Percentiles rank a stretch among this genome's conserved stretches.
These are phyloP conservation scores for Cynopterus sphinx DNA, from an alignment of 2,797 vertebrate genomes.

Conservation along the genomic window DNA sequence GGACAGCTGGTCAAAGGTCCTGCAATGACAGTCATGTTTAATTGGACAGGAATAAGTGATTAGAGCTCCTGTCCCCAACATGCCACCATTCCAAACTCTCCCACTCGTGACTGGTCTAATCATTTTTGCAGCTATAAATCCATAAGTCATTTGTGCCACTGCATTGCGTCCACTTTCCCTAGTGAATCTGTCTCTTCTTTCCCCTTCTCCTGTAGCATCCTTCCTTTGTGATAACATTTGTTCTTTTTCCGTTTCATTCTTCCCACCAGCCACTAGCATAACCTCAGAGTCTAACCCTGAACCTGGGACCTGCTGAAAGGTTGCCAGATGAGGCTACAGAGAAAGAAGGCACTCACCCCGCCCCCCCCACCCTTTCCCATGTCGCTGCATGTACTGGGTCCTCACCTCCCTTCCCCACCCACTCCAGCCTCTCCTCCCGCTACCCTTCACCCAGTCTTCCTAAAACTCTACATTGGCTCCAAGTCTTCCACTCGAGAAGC, in stretches of 20 bases:
- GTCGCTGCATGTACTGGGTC: not conserved
- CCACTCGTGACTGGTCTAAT: no score
- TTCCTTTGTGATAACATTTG: not conserved
- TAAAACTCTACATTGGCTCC: not conserved
- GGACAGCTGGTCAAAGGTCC: not conserved
- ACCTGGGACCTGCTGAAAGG: not conserved
- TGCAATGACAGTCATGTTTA: not conserved
- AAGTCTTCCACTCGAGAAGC: not conserved
- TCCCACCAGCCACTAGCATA: not conserved
- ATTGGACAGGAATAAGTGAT: not conserved
- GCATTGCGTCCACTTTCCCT: not conserved
- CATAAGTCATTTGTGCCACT: not conserved
- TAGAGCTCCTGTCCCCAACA: not conserved
- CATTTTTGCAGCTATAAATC: not conserved
- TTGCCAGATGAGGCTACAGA: not conserved
- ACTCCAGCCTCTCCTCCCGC: not conserved
- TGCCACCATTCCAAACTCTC: not conserved
- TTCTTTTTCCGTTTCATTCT: not conserved
- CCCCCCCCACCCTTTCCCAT: rapidly evolving
- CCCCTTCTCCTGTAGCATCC: not conserved
- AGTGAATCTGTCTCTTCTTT: not conserved
- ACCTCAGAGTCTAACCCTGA: not conserved
- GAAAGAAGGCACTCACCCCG: not conserved
- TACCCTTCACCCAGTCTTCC: not conserved
- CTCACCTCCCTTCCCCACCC: not conserved